phyloP scores from a whole-genome alignment of 2,797 vertebrate species.

The Typhlichthys subterraneus region DNA sequence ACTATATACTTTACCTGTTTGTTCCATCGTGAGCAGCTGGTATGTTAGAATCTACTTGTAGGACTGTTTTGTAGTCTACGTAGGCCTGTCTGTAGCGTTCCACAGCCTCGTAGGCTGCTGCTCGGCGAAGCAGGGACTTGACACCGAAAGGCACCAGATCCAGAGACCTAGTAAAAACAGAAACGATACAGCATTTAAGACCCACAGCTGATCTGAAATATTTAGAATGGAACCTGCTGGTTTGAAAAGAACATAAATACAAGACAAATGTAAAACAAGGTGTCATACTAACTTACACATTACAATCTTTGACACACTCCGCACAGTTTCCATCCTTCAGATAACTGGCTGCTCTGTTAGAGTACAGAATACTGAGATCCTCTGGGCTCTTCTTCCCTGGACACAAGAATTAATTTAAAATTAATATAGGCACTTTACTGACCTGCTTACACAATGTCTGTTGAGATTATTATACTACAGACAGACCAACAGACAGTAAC shows the following conservation, averaged over 20 bases:
- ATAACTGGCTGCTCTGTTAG: slow-evolving; percentile 89
- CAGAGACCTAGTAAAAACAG: slow-evolving; percentile 69
- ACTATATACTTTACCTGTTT: slow-evolving; percentile 78
- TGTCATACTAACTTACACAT: slow-evolving; percentile 71
- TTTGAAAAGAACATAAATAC: neutral
- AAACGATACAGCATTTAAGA: no score
- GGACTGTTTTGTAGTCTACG: slow-evolving; percentile 88
- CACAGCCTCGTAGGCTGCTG: slow-evolving; percentile 85
- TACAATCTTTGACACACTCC: slow-evolving; percentile 89
- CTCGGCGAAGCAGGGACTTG: slow-evolving; percentile 89
- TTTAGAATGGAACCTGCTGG: no score
- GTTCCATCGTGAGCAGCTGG: slow-evolving; percentile 87
- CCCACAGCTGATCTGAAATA: neutral
- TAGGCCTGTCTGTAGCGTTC: slow-evolving; percentile 88
- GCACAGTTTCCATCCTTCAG: slow-evolving; percentile 89
- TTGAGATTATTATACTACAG: neutral
- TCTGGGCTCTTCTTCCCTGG: slow-evolving; percentile 77
- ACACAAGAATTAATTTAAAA: neutral
- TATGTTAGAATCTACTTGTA: slow-evolving; percentile 85
- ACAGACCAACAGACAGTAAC: neutral
- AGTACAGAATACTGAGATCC: slow-evolving; percentile 86
- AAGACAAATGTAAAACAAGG: neutral
- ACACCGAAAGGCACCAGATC: slow-evolving; percentile 84
- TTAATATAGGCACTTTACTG: neutral
- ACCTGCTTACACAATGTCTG: neutral